phyloP scores from a whole-genome alignment of 1,140 invertebrate genomes.

The Atopsyche davidsoni region DNA sequence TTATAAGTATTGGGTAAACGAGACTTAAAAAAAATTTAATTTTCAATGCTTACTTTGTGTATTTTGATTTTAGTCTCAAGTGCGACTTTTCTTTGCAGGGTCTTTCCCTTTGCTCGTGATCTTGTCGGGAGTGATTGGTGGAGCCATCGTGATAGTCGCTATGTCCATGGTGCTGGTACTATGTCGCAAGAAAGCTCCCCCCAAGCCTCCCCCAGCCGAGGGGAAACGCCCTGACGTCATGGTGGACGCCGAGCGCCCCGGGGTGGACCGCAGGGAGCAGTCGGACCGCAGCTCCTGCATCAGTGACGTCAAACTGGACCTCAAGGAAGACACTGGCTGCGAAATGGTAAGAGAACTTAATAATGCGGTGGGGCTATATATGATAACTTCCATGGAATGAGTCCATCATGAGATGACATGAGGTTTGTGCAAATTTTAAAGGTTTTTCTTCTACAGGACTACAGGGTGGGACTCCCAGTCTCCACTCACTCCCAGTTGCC shows the following conservation, averaged over 20 bases:
- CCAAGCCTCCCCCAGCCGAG: conserved; percentile 10
- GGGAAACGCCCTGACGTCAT: conserved; percentile 46
- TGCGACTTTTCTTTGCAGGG: conserved; percentile 47
- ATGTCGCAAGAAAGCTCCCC: conserved; percentile 50
- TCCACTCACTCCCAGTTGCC: conserved; percentile 71
- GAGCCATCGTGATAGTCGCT: conserved; percentile 54
- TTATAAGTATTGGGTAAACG: background rate
- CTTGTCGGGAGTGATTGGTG: conserved; percentile 57
- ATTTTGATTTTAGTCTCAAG: background rate
- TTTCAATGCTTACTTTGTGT: background rate
- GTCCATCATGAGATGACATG: background rate
- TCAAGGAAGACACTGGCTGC: conserved; percentile 72
- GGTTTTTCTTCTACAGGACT: conserved; percentile 17
- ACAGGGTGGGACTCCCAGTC: conserved; percentile 46
- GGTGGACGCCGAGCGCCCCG: conserved; percentile 28
- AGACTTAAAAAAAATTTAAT: background rate
- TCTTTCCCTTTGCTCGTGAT: conserved; percentile 59
- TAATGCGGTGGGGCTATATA: background rate
- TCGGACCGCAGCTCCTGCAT: conserved; percentile 85
- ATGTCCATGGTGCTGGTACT: conserved; percentile 61
- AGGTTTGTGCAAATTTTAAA: background rate
- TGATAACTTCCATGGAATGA: background rate
- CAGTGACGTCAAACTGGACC: conserved; percentile 83
- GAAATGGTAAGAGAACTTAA: conserved; percentile 27
- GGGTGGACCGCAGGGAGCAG: conserved; percentile 64